Conservation (phyloP, 1,140 invertebrate genomes). For the Bombus picipes region DNA sequence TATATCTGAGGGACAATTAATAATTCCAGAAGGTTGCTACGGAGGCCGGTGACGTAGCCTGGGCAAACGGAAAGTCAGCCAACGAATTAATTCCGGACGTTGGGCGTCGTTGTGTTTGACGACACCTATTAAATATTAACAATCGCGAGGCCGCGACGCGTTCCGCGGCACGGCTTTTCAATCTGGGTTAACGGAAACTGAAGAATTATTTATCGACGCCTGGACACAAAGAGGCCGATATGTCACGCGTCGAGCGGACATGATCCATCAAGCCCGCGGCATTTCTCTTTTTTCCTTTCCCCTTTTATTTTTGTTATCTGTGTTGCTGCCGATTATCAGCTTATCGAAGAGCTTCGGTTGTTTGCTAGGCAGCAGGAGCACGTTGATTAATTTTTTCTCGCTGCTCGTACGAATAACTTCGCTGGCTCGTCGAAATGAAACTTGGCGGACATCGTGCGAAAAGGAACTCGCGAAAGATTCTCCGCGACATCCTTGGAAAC, state of each 20-base stretch:
- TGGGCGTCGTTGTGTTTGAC: slow-evolving; percentile 19
- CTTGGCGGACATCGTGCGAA: too few species aligned
- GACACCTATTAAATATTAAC: slow-evolving; percentile 32
- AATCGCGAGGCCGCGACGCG: too few species aligned
- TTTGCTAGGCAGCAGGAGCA: too few species aligned
- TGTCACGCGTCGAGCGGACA: neutral
- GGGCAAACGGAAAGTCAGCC: neutral
- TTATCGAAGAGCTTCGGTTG: neutral
- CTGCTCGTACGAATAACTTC: too few species aligned
- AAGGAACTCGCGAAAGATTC: too few species aligned
- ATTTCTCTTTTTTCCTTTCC: neutral
- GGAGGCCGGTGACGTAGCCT: neutral
- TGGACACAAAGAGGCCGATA: slow-evolving; percentile 14
- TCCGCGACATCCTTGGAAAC: too few species aligned
- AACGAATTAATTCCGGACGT: slow-evolving; percentile 4
- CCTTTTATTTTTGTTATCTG: neutral
- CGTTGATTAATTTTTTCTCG: neutral
- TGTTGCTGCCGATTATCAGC: neutral
- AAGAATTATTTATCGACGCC: slow-evolving; percentile 36
- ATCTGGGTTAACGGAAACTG: slow-evolving; percentile 31
- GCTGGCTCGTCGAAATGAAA: too few species aligned
- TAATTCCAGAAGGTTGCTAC: slow-evolving; percentile 9
- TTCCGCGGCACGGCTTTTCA: neutral
- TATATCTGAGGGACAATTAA: neutral
- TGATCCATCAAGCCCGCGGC: neutral